Base-by-base conservation (phyloP, 2,797 vertebrate species). In the Lacerta bilineata region DNA sequence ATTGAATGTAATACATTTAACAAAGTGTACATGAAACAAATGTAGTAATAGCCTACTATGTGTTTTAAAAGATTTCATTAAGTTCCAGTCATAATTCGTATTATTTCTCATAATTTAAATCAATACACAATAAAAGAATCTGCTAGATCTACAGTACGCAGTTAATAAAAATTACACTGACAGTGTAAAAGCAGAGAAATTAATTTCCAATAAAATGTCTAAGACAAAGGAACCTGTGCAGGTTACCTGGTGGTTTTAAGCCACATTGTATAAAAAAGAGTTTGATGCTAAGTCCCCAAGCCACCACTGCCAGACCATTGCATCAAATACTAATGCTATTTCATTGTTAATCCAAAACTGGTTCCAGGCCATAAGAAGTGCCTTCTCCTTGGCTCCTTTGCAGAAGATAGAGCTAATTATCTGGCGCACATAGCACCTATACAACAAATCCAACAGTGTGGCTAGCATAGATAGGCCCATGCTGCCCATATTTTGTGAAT, bases 31-130 rank as follows among this genome's bases (percentile, higher is more conserved):
- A 23, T 20, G 1, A 79, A 71, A 86, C 15, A 87, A 71, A 55
- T 39, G 61, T 75, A 90, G 43, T 76, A 81, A 69, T 36, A 59
- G 43, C 4, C 13, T 5, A 66, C 50, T 78, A 11, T 43, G 25
- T 5, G 68, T 88, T 39, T 89, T 18, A 82, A 77, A 91, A 87
- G 71, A 90, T 46, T 84, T 81, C 50, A 66, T 82, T 89, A 90
- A 91, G 85, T 89, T 18, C 25, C 78, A 25, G 72, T 87, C 46
- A 77, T 11, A 78, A 3, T 17, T 2, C 50, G 68, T 74, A 15
- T 20, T 90, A 80, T 88, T 88, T 89, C 76, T 61, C 79, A 2
- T 39, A 74, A 80, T 85, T 88, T 90, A 10, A 50, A 41, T 41
- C 69, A 66, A 0, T 90, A 1, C 2, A 4, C 55, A 83, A 71